Percentiles rank a stretch among this genome's conserved stretches.
Evolutionary conservation across 2,797 vertebrate genomes (phyloP).

Genomic region (Nasua narica): DNA sequence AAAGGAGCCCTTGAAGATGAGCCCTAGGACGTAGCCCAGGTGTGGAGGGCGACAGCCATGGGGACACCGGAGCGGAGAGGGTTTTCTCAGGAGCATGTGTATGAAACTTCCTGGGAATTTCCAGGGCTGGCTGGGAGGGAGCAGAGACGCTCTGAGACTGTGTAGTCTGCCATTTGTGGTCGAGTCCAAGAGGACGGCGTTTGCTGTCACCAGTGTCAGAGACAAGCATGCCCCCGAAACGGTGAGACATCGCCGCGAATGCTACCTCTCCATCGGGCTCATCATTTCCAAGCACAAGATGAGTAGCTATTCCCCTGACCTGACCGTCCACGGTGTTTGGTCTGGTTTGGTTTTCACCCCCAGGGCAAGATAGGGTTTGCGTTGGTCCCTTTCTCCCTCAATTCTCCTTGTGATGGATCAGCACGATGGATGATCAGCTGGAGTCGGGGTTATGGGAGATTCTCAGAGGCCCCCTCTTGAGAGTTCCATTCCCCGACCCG

Average conservation of each 20-base stretch:
- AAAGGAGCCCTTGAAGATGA: not conserved
- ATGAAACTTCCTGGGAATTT: not conserved
- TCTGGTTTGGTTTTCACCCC: not conserved
- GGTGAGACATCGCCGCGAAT: accelerated
- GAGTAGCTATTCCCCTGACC: not conserved
- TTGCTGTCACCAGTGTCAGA: not conserved
- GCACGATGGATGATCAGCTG: not conserved
- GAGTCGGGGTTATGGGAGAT: not conserved
- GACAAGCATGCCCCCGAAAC: not conserved
- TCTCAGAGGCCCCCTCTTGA: not conserved
- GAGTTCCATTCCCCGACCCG: not conserved
- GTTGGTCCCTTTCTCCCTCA: not conserved
- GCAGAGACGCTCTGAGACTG: not conserved
- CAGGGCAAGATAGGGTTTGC: not conserved
- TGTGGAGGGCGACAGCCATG: not conserved
- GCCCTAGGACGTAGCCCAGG: not conserved
- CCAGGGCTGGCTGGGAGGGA: not conserved
- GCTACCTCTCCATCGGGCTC: not conserved
- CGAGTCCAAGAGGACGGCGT: not conserved
- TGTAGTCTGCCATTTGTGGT: not conserved
- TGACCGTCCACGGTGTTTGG: not conserved
- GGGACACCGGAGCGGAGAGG: not conserved
- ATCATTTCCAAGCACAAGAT: not conserved
- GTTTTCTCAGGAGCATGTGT: not conserved
- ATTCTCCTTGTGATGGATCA: not conserved